These are phyloP conservation scores for Pasiphila rectangulata DNA, from an alignment of 2,888 invertebrate genomes.

Conservation along the genomic window DNA sequence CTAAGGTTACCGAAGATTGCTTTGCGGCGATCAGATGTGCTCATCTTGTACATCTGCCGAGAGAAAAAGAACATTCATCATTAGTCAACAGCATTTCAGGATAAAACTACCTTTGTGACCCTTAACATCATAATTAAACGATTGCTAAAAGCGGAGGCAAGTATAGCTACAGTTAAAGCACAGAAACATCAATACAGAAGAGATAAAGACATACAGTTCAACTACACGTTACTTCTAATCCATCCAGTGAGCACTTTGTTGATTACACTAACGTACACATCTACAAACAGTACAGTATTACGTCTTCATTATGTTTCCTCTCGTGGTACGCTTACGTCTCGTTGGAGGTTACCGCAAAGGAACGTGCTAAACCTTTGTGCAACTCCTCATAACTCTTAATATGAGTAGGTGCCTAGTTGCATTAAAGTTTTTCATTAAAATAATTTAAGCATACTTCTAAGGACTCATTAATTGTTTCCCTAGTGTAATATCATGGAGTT, in stretches of 20 bases:
- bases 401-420: too few relatives aligned
- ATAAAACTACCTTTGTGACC: background rate
- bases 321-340: slow-evolving; percentile 3
- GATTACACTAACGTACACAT: slow-evolving; percentile 1
- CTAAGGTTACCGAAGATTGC: slow-evolving; percentile 49
- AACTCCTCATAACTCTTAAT: background rate
- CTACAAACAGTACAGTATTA: slow-evolving; percentile 1
- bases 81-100: slow-evolving; percentile 15
- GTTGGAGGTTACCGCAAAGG: slow-evolving; percentile 4
- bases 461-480: background rate
- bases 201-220: slow-evolving; percentile 7
- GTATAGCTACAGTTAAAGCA: slow-evolving; percentile 27
- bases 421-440: too few relatives aligned
- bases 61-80: slow-evolving; percentile 79
- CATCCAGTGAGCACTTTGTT: slow-evolving; percentile 11
- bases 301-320: slow-evolving; percentile 3
- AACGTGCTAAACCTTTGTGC: slow-evolving; percentile 13
- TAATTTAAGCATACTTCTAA: background rate
- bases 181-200: slow-evolving; percentile 29
- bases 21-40: slow-evolving; percentile 82
- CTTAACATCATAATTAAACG: slow-evolving; percentile 4
- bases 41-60: slow-evolving; percentile 88
- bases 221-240: slow-evolving; percentile 1
- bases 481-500: slow-evolving; percentile 1
- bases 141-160: slow-evolving; percentile 29